Conservation (phyloP, 2,113 vertebrate species). For the Macroglossus sobrinus region DNA sequence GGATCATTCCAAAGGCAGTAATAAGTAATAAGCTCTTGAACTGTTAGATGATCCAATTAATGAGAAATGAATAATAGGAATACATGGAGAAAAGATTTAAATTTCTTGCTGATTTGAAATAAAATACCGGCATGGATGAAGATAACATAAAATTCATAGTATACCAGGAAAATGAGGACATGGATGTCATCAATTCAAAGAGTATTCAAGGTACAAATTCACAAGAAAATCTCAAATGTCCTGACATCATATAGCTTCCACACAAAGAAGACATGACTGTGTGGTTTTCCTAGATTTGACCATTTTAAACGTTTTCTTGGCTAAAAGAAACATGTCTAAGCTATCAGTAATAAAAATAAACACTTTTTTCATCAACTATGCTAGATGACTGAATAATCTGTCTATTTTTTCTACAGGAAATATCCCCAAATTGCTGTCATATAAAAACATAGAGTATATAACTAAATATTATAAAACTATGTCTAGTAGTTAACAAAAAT, state of each 20-base stretch:
- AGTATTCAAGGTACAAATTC: neutral
- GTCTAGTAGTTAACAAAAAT: neutral
- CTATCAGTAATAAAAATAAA: neutral
- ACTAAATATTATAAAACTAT: neutral
- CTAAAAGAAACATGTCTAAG: neutral
- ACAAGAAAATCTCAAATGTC: neutral
- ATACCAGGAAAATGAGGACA: neutral
- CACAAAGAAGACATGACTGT: neutral
- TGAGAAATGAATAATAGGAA: neutral
- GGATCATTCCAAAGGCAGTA: neutral
- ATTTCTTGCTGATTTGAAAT: slow-evolving; percentile 22
- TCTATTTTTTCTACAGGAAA: neutral
- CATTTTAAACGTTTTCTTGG: neutral
- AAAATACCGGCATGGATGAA: neutral
- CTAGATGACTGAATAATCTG: neutral
- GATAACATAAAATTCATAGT: slow-evolving; percentile 28
- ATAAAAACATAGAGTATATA: neutral
- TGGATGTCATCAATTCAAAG: neutral
- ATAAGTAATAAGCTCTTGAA: slow-evolving; percentile 15
- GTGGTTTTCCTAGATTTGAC: neutral
- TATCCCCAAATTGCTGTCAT: neutral
- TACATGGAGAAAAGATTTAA: neutral
- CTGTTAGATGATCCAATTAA: neutral
- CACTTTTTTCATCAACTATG: neutral
- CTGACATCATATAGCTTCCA: neutral